A percentile compares a stretch with the other conserved stretches of the same genome.
These are phyloP conservation scores for Phalera bucephala DNA, from an alignment of 2,888 invertebrate genomes.

Conservation along the genomic window DNA sequence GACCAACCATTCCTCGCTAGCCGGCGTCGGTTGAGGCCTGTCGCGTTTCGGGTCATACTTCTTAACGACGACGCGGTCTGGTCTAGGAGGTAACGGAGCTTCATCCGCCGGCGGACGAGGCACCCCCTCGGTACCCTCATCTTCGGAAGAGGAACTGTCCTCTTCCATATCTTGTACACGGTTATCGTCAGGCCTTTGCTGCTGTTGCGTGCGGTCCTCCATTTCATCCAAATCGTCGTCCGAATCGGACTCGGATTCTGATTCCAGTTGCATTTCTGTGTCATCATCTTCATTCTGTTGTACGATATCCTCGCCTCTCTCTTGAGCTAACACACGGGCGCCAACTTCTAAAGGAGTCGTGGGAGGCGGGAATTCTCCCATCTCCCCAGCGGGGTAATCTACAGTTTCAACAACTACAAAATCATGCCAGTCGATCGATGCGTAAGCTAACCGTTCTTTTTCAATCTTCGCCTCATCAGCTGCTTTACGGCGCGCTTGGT, in stretches of 20 bases:
- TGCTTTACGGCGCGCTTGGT: slow-evolving; percentile 95
- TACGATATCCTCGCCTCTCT: slow-evolving; percentile 88
- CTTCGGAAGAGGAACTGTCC: slow-evolving; percentile 86
- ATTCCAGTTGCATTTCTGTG: slow-evolving; percentile 95
- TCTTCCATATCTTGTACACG: slow-evolving; percentile 96
- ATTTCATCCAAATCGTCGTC: slow-evolving; percentile 84
- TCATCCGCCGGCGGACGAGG: slow-evolving; percentile 64
- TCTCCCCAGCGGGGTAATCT: slow-evolving; percentile 98
- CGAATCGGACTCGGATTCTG: slow-evolving; percentile 86
- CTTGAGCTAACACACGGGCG: slow-evolving; percentile 93
- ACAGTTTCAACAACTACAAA: slow-evolving; percentile 99
- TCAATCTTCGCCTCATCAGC: slow-evolving; percentile 98
- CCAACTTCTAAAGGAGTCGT: slow-evolving; percentile 99
- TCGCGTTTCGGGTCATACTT: slow-evolving; percentile 95
- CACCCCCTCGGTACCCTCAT: slow-evolving; percentile 49
- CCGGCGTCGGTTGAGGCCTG: slow-evolving; percentile 84
- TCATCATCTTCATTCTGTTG: slow-evolving; percentile 85
- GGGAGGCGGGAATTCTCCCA: slow-evolving; percentile 97
- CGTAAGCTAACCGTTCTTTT: slow-evolving; percentile 96
- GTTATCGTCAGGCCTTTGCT: slow-evolving; percentile 67
- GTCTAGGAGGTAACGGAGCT: slow-evolving; percentile 92
- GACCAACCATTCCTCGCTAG: slow-evolving; percentile 93
- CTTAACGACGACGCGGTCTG: slow-evolving; percentile 97
- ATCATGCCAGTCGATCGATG: slow-evolving; percentile 99
- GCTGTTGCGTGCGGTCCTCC: slow-evolving; percentile 84